Conservation (phyloP, 2,797 vertebrate genomes). For the Hirundo rustica region DNA sequence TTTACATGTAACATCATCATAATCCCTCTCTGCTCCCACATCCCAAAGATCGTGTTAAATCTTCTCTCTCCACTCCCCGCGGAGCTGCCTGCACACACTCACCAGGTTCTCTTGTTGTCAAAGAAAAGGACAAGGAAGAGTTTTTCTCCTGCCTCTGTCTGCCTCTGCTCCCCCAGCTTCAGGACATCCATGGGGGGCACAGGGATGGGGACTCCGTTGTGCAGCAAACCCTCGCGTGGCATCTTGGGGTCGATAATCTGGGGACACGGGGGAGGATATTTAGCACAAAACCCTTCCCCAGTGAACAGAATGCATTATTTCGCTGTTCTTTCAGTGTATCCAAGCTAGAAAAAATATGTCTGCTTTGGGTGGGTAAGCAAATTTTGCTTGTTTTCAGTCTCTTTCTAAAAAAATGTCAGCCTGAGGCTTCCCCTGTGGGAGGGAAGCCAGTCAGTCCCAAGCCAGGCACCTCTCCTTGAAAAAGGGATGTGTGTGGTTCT, state of each 20-base stretch:
- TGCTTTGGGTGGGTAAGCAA: not conserved
- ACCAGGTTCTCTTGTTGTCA: constrained; percentile 99
- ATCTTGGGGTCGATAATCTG: constrained; percentile 98
- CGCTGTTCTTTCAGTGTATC: not conserved
- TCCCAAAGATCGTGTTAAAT: not conserved
- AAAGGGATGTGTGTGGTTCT: not conserved
- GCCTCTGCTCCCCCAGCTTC: constrained; percentile 89
- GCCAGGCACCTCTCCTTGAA: not conserved
- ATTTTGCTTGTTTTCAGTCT: not conserved
- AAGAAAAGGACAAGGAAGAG: constrained; percentile 99
- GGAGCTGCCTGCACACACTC: constrained; percentile 54
- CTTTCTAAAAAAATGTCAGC: not conserved
- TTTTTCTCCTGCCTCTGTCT: constrained; percentile 88
- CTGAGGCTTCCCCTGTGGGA: not conserved
- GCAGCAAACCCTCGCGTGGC: constrained; percentile 93
- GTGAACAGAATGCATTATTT: not conserved
- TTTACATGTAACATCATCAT: not conserved
- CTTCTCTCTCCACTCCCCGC: constrained; percentile 73
- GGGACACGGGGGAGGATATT: not conserved
- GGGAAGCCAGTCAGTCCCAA: not conserved
- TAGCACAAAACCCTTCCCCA: not conserved
- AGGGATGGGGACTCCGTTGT: constrained; percentile 97
- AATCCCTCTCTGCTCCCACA: not conserved
- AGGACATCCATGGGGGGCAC: constrained; percentile 94
- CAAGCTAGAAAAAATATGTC: not conserved